Evolutionary conservation across 1,140 invertebrate genomes (phyloP), one percentile per base, ranked within the genome.

Genomic region (Acarapis woodi): DNA sequence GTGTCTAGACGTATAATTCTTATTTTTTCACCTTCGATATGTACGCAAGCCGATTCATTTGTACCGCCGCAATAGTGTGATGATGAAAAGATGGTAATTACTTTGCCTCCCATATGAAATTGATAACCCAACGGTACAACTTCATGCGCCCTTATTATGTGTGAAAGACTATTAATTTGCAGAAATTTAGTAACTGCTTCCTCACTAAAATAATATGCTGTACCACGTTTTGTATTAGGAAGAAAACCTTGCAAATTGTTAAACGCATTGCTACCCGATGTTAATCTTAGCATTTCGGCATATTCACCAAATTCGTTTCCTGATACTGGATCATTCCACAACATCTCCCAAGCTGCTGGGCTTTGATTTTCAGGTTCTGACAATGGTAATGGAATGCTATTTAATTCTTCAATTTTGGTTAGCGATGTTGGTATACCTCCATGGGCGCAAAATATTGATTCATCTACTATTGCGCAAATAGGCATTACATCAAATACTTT

Each of bases 91-190:
- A 71, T 63, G 3, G 67, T 71, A n/a, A 71, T 46, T 15, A 70
- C 49, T 48, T 62, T 64, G 0, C 64, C 66, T 43, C 62, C 59
- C 42, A 65, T 61, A 45, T 68, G 62, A 18, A 63, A 38, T 3
- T 19, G 21, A 32, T 28, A 44, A 35, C 42, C 42, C 6, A 26
- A 10, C 15, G 35, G 39, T 9, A 70, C 65, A 36, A 71, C 62
- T 54, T 74, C 70, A 53, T 74, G 71, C 19, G 70, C 71, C 42
- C 71, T 50, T 22, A 75, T 60, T 3, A 74, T 63, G 51, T 71
- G 67, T 2, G 66, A 62, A 0, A 73, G 57, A 20, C 56, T 53
- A 53, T 74, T 71, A 38, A 53, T 50, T 12, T 56, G 50, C 19
- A 74, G 53, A 53, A 74, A 75, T 16, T 55, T 48, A 35, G 66